Conservation (phyloP, 2,113 vertebrate species). For the Lethenteron camtschaticum region DNA sequence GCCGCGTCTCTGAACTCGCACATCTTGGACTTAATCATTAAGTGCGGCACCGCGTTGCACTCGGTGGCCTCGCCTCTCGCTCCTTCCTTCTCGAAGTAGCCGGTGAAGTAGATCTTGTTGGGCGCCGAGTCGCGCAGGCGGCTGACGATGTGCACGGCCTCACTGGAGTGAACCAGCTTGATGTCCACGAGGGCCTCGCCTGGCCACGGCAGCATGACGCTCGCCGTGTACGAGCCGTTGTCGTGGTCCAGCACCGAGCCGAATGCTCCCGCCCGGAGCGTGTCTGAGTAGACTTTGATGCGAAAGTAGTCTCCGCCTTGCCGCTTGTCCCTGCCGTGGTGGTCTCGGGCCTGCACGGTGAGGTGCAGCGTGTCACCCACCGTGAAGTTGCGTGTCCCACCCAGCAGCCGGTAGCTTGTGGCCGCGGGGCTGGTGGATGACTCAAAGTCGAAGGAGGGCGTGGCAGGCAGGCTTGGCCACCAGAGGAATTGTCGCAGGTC, state of each 20-base stretch:
- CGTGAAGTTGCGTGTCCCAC: conserved; percentile 1
- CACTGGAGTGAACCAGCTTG: conserved; percentile 16
- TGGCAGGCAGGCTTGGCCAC: no score
- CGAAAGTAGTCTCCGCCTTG: conserved; percentile 19
- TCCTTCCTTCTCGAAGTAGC: conserved; percentile 49
- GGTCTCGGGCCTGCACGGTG: conserved; percentile 11
- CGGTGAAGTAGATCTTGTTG: conserved; percentile 72
- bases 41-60: conserved; percentile 58
- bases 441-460: background rate
- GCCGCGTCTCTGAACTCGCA: conserved; percentile 77
- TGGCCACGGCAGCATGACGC: conserved; percentile 12
- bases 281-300: conserved; percentile 13
- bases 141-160: conserved; percentile 14
- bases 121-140: conserved; percentile 45
- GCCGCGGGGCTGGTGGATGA: conserved; percentile 8
- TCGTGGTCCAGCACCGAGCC: conserved; percentile 13
- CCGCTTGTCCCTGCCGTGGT: conserved; percentile 9
- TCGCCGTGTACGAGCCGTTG: conserved; percentile 15
- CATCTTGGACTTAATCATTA: conserved; percentile 24
- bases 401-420: background rate
- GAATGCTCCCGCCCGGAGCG: conserved; percentile 14
- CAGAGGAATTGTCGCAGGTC: no score
- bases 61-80: conserved; percentile 43
- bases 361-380: conserved; percentile 12
- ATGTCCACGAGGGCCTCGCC: conserved; percentile 14